Conservation (phyloP, 1,140 invertebrate species). For the Pseudoatta argentina region DNA sequence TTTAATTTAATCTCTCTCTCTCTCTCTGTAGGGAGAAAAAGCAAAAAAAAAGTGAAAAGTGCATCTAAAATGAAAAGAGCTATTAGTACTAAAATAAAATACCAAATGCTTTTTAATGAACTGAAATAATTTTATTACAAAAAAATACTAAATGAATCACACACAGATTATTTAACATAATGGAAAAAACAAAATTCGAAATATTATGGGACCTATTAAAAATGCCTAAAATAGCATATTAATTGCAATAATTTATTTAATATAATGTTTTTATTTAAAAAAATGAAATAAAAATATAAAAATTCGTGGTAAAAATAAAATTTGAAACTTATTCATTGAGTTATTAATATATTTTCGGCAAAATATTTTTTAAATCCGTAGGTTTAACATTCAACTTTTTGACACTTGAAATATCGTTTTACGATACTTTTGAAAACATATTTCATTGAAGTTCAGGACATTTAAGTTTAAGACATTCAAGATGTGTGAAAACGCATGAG, state of each 20-base stretch:
- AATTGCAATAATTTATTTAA: background rate
- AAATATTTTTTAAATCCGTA: background rate
- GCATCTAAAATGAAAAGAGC: background rate
- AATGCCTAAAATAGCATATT: background rate
- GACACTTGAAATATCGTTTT: background rate
- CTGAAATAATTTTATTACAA: background rate
- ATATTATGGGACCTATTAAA: background rate
- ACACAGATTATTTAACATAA: background rate
- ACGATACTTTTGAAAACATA: background rate
- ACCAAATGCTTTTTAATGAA: background rate
- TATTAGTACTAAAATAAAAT: background rate
- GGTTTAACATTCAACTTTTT: background rate
- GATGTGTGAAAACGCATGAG: background rate
- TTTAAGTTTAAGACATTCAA: too few species aligned
- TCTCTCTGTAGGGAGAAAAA: background rate
- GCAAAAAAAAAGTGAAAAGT: background rate
- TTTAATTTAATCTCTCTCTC: background rate
- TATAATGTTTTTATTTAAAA: background rate
- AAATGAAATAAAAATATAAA: background rate
- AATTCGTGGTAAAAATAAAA: background rate
- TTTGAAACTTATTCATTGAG: background rate
- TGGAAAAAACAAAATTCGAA: background rate
- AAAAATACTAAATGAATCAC: background rate
- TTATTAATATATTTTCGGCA: background rate
- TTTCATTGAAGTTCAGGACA: too few species aligned